Evolutionary conservation across 2,113 vertebrate species (phyloP).

Genomic region (Syrrhaptes paradoxus): DNA sequence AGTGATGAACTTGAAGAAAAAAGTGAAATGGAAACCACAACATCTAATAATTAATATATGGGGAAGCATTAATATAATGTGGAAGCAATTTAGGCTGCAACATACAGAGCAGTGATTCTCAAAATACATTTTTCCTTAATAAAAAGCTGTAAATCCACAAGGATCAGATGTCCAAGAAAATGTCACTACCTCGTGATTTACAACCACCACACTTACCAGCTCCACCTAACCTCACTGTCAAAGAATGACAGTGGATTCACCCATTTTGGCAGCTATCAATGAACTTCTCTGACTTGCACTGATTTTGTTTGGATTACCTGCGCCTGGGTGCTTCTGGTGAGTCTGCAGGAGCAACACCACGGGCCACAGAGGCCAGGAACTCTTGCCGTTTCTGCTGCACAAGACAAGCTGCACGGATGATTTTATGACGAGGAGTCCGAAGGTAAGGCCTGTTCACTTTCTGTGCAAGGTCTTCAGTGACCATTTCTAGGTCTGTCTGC

Average conservation of each 20-base stretch:
- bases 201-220: neutral
- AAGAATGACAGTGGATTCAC: neutral
- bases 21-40: neutral
- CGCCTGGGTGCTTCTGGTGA: conserved; percentile 93
- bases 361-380: conserved; percentile 94
- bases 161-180: neutral
- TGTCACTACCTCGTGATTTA: neutral
- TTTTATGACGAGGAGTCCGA: conserved; percentile 95
- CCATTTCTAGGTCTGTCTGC: conserved; percentile 98
- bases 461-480: conserved; percentile 97
- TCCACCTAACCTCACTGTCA: neutral
- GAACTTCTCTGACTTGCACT: neutral
- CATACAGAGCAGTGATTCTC: neutral
- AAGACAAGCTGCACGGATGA: conserved; percentile 94
- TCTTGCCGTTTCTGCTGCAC: conserved; percentile 98
- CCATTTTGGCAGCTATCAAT: neutral
- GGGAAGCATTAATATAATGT: neutral
- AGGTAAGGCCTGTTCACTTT: conserved; percentile 99
- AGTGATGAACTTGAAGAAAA: neutral
- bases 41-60: neutral
- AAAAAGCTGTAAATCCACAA: neutral
- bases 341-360: conserved; percentile 96
- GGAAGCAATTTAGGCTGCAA: neutral
- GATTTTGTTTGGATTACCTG: conserved; percentile 77
- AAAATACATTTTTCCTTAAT: neutral